Conservation (phyloP, 2,113 vertebrate genomes). For the Echinops telfairi region DNA sequence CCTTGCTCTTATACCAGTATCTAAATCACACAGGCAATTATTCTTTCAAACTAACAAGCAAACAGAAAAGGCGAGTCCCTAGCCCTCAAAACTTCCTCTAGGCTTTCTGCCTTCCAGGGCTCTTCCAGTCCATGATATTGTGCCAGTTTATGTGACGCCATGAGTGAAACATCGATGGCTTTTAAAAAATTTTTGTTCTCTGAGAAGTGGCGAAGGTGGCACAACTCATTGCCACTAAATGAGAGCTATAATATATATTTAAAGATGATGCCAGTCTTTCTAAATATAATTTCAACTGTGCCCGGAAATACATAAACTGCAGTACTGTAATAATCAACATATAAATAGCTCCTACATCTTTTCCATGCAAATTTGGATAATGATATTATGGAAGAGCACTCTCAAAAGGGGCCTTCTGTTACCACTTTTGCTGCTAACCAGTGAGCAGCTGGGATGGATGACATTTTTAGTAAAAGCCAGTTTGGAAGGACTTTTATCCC, state of each 20-base stretch:
- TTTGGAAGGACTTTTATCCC: slow-evolving; percentile 81
- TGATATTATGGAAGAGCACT: slow-evolving; percentile 77
- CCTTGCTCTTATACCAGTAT: background rate
- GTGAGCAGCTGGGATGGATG: slow-evolving; percentile 81
- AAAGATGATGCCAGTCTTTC: slow-evolving; percentile 84
- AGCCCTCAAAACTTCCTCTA: slow-evolving; percentile 1
- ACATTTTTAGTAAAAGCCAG: slow-evolving; percentile 83
- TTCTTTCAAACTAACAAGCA: slow-evolving; percentile 54
- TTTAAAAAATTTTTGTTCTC: slow-evolving; percentile 45
- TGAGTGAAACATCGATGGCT: slow-evolving; percentile 69
- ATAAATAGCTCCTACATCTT: slow-evolving; percentile 84
- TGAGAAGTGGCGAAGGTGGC: slow-evolving; percentile 81
- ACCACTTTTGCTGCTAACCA: slow-evolving; percentile 75
- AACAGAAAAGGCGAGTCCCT: slow-evolving; percentile 57
- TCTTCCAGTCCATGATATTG: slow-evolving; percentile 9
- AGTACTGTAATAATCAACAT: slow-evolving; percentile 84
- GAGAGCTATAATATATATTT: slow-evolving; percentile 81
- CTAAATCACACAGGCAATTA: background rate
- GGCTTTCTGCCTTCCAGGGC: slow-evolving; percentile 6
- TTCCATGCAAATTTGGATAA: slow-evolving; percentile 83
- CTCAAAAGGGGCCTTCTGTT: slow-evolving; percentile 80
- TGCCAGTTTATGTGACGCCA: slow-evolving; percentile 69
- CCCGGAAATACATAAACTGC: slow-evolving; percentile 81
- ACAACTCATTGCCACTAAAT: slow-evolving; percentile 77
- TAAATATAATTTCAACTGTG: slow-evolving; percentile 84